Conservation (phyloP, 2,797 vertebrate species). For the Sebastiscus albofasciatus region DNA sequence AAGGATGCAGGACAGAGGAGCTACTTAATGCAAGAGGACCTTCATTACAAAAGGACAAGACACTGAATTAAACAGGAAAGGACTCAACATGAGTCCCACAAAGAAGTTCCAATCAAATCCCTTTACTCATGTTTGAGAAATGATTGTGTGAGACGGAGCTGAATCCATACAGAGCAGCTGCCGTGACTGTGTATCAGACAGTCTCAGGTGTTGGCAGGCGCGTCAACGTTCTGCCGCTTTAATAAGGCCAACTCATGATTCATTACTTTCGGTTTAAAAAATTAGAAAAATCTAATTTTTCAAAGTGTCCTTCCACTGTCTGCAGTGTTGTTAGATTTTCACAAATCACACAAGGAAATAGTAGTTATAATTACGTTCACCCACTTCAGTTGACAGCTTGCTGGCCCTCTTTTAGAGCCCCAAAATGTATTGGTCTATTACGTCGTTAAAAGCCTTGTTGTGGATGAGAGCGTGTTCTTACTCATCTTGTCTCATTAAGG, state of each 20-base stretch:
- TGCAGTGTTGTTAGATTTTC: not conserved
- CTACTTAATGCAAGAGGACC: not conserved
- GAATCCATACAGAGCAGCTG: not conserved
- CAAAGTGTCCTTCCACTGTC: not conserved
- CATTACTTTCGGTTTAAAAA: not conserved
- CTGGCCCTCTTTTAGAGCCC: not conserved
- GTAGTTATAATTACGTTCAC: slow-evolving; percentile 13
- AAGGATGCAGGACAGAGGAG: not conserved
- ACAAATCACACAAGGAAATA: not conserved
- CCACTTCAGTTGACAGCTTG: not conserved
- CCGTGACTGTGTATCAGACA: not conserved
- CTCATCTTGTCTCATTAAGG: slow-evolving; percentile 12
- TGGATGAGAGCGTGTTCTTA: not conserved
- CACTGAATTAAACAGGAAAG: slow-evolving; percentile 11
- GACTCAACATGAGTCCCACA: not conserved
- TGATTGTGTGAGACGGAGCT: not conserved
- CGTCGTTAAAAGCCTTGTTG: slow-evolving; percentile 2
- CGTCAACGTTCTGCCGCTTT: not conserved
- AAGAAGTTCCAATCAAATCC: not conserved
- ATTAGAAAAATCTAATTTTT: not conserved
- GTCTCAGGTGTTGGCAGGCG: not conserved
- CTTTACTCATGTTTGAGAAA: not conserved
- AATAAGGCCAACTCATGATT: not conserved
- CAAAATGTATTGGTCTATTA: not conserved
- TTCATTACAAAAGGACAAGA: not conserved